phyloP scores from a whole-genome alignment of 2,888 invertebrate species.

The Brachylomia viminalis region DNA sequence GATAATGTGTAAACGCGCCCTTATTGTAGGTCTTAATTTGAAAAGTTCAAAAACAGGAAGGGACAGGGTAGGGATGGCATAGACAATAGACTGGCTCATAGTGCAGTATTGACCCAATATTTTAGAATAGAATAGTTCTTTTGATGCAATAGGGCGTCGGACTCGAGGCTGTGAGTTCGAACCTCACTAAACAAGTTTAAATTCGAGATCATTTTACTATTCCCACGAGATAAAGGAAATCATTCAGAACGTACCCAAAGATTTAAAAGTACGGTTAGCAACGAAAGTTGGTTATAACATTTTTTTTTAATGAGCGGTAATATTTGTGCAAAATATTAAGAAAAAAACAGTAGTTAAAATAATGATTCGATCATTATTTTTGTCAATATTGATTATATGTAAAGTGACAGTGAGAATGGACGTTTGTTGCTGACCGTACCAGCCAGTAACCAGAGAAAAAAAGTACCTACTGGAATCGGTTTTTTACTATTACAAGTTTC shows the following conservation, averaged over 20 bases:
- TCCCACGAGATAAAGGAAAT: neutral
- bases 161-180: neutral
- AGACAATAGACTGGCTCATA: neutral
- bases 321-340: neutral
- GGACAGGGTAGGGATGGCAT: no score
- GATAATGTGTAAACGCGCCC: no score
- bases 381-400: no score
- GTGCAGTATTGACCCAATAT: neutral
- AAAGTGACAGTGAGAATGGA: no score
- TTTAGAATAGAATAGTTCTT: no score
- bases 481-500: no score
- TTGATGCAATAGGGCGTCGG: neutral
- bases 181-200: neutral
- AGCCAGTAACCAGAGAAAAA: neutral
- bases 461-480: no score
- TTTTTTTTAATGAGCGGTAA: no score
- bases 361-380: no score
- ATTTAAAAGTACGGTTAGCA: neutral
- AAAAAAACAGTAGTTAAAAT: no score
- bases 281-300: neutral
- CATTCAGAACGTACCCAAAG: constrained; percentile 4
- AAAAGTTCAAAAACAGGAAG: neutral
- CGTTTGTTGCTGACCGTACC: neutral
- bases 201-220: neutral
- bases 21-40: neutral